Percentiles rank a stretch among this genome's conserved stretches.
These are phyloP conservation scores for Lycocerus yunnanus DNA, from an alignment of 2,888 invertebrate species.

Conservation along the genomic window DNA sequence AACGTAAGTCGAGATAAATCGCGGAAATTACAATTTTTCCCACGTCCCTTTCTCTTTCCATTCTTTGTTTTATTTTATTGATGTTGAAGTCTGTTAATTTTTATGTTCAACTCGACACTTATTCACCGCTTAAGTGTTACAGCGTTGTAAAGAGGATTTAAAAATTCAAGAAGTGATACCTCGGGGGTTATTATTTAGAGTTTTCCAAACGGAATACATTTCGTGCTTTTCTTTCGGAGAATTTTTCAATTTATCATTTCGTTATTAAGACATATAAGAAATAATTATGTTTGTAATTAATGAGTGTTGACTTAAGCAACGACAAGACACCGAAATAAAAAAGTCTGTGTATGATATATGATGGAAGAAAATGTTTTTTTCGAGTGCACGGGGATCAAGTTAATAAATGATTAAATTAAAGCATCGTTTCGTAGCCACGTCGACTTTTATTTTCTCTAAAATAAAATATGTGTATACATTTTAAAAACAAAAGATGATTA, in stretches of 20 bases:
- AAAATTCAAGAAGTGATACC: neutral
- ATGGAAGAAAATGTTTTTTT: neutral
- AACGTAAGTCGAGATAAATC: neutral
- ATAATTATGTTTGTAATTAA: neutral
- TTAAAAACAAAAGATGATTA: slow-evolving; percentile 17
- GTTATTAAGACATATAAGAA: neutral
- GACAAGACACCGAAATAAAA: neutral
- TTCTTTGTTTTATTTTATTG: neutral
- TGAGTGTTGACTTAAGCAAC: neutral
- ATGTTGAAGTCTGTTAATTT: neutral
- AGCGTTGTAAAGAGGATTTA: neutral
- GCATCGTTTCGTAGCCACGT: neutral
- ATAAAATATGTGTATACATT: slow-evolving; percentile 6
- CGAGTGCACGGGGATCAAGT: neutral
- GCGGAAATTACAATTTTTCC: neutral
- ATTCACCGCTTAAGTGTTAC: neutral
- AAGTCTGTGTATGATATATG: neutral
- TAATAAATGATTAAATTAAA: neutral
- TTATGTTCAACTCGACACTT: neutral
- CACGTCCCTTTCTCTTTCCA: neutral
- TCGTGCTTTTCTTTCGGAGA: neutral
- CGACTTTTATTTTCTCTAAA: slow-evolving; percentile 15
- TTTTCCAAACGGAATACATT: neutral
- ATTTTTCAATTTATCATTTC: neutral
- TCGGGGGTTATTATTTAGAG: neutral